These are phyloP conservation scores for Cylas formicarius DNA, from an alignment of 1,140 invertebrate genomes.

Conservation along the genomic window DNA sequence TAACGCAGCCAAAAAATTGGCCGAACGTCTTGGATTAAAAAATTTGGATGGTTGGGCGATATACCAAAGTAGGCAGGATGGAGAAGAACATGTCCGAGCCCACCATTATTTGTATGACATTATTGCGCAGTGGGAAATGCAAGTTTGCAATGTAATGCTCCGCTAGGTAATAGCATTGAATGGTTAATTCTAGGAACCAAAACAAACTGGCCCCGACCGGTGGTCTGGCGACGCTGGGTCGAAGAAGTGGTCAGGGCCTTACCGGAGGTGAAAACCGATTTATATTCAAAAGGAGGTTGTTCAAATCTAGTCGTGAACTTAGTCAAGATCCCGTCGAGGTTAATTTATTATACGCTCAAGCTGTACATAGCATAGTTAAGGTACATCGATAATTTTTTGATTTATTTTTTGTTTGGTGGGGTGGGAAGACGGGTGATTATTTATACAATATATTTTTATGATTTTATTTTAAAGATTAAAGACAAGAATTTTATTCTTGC, in stretches of 20 bases:
- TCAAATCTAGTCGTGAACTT: conserved; percentile 78
- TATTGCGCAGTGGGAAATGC: conserved; percentile 88
- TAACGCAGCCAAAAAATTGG: conserved; percentile 81
- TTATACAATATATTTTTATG: no score
- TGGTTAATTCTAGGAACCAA: conserved; percentile 49
- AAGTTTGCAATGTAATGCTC: conserved; percentile 42
- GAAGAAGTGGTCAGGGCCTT: conserved; percentile 50
- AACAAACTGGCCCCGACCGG: conserved; percentile 51
- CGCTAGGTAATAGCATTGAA: conserved; percentile 3
- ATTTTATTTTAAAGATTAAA: no score
- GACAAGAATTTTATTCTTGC: no score
- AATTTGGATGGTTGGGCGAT: conserved; percentile 90
- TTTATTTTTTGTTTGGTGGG: no score
- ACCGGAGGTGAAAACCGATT: conserved; percentile 86
- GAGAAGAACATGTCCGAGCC: conserved; percentile 85
- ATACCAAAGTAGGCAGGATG: conserved; percentile 76
- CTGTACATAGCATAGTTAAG: conserved; percentile 89
- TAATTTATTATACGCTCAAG: conserved; percentile 89
- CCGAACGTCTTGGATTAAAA: conserved; percentile 78
- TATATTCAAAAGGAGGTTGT: conserved; percentile 86
- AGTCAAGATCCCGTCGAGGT: conserved; percentile 96
- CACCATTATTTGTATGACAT: conserved; percentile 93
- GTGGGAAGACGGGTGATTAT: no score
- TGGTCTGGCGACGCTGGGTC: conserved; percentile 50
- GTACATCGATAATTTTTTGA: no score